Percentiles rank a stretch among this genome's conserved stretches.
These are phyloP conservation scores for Rallus limicola DNA, from an alignment of 2,113 vertebrate species.

Conservation along the genomic window DNA sequence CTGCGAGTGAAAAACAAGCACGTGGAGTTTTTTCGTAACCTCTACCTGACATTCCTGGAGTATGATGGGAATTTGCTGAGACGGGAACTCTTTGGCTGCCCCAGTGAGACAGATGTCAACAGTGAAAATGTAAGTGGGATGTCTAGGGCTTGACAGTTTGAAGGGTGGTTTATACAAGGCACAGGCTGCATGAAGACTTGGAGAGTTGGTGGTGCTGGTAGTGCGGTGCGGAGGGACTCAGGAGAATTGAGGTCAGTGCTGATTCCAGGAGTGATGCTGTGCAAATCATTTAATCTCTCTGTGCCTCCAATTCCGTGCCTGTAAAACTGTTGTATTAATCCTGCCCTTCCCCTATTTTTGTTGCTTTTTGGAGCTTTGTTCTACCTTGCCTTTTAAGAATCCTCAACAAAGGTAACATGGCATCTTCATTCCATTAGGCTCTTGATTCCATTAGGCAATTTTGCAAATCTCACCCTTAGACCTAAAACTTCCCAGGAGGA, in stretches of 20 bases:
- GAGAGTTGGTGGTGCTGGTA: background rate
- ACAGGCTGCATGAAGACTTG: background rate
- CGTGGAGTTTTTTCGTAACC: constrained; percentile 97
- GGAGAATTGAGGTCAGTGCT: background rate
- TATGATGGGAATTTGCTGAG: constrained; percentile 95
- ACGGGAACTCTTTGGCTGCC: constrained; percentile 94
- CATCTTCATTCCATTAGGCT: background rate
- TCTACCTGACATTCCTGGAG: constrained; percentile 97
- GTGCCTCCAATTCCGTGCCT: background rate
- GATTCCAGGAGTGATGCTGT: background rate
- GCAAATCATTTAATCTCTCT: background rate
- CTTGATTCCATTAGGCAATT: background rate
- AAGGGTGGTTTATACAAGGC: background rate
- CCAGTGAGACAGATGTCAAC: constrained; percentile 92
- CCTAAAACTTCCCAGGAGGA: background rate
- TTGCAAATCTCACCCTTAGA: background rate
- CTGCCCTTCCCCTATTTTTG: background rate
- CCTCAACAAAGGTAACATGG: background rate
- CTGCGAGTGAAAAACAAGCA: constrained; percentile 98
- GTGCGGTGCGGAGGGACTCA: fast-evolving
- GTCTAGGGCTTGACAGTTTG: background rate
- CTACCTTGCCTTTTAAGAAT: background rate
- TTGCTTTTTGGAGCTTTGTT: background rate
- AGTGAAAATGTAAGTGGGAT: constrained; percentile 90
- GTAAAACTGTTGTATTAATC: background rate